These are phyloP conservation scores for Salvelinus fontinalis DNA, from an alignment of 2,113 vertebrate species.

Conservation along the genomic window DNA sequence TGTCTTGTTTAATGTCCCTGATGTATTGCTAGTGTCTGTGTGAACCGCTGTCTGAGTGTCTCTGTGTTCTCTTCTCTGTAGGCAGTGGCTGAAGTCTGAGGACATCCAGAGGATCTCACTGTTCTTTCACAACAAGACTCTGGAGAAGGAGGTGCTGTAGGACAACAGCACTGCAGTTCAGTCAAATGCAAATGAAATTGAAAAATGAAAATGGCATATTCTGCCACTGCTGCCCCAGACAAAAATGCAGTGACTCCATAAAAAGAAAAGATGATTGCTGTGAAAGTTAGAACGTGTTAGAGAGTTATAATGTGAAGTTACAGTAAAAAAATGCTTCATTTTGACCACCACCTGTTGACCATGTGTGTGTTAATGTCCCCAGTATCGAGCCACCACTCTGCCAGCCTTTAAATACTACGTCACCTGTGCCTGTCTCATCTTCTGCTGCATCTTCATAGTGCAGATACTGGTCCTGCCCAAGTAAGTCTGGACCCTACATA, in stretches of 20 bases:
- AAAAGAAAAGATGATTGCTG: too few species aligned
- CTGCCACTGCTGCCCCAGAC: too few species aligned
- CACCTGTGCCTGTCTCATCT: slow-evolving; percentile 94
- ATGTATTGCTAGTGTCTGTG: background rate
- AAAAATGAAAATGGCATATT: too few species aligned
- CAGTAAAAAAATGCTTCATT: background rate
- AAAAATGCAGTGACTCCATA: too few species aligned
- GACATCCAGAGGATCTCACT: slow-evolving; percentile 97
- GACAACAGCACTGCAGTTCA: background rate
- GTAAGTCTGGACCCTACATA: slow-evolving; percentile 76
- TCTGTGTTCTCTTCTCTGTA: slow-evolving; percentile 55
- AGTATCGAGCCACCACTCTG: slow-evolving; percentile 93
- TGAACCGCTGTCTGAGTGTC: background rate
- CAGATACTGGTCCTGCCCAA: slow-evolving; percentile 93
- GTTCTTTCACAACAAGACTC: slow-evolving; percentile 93
- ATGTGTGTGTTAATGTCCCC: slow-evolving; percentile 29
- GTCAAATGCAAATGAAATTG: too few species aligned
- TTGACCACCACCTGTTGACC: background rate
- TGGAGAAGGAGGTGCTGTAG: slow-evolving; percentile 88
- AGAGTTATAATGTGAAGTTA: too few species aligned
- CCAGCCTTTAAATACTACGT: slow-evolving; percentile 97
- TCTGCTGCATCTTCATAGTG: slow-evolving; percentile 95
- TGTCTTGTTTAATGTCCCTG: too few species aligned
- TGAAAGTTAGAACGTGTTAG: too few species aligned
- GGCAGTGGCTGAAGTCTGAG: slow-evolving; percentile 98